Evolutionary conservation across 2,113 vertebrate species (phyloP).

Genomic region (Scopus umbretta): DNA sequence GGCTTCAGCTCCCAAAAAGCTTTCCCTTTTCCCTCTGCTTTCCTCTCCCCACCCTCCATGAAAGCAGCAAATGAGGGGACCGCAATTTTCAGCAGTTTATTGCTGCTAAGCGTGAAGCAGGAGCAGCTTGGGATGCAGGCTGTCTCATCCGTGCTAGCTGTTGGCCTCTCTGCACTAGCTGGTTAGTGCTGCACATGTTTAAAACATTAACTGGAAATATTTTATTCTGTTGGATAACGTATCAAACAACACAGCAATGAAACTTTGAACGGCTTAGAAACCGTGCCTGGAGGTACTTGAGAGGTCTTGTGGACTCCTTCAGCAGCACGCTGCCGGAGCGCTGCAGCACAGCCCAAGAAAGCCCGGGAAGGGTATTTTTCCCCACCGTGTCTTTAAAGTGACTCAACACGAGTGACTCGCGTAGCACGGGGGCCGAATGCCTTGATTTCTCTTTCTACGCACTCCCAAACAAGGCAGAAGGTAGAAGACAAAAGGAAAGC

Average conservation of each 20-base stretch:
- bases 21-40: neutral
- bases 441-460: neutral
- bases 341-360: neutral
- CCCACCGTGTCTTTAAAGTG: neutral
- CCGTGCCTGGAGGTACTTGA: constrained; percentile 9
- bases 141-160: neutral
- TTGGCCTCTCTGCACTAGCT: neutral
- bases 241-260: constrained; percentile 46
- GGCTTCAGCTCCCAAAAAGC: neutral
- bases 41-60: neutral
- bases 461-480: neutral
- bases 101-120: neutral
- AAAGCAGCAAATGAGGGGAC: neutral
- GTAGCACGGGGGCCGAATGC: neutral
- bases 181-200: constrained; percentile 38
- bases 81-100: fast-evolving
- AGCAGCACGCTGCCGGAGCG: neutral
- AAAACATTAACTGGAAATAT: constrained; percentile 55
- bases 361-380: neutral
- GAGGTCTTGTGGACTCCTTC: neutral
- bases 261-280: constrained; percentile 46
- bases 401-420: neutral
- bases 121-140: neutral
- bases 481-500: neutral
- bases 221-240: constrained; percentile 58